Base-by-base conservation (phyloP, 2,888 invertebrate species). In the Nemapogon koenigi region DNA sequence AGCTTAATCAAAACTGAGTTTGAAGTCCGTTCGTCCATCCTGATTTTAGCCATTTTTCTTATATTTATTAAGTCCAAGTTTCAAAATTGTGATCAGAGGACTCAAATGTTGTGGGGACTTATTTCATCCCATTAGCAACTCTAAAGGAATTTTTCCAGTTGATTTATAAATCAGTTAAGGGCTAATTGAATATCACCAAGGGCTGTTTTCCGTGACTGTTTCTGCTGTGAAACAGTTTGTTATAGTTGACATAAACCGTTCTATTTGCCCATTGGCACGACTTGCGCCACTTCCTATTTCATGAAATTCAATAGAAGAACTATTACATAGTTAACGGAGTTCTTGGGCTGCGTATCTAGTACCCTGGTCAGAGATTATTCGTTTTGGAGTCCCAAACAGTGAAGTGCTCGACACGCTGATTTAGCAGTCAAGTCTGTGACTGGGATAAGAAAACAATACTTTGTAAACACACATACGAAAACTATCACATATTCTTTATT, bases 241-340 rank as follows among this genome's bases (percentile, higher is more conserved):
- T 31, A 47, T 17, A 28, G 42, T 41, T 18, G 40, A 36, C 46
- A 45, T 46, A 1, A 48, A 3, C n/a, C 46, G 35, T 27, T 49
- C 47, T 3, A 47, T 45, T 13, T 49, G 46, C 1, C 47, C 46
- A 30, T 47, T 47, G 4, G 46, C 49, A 11, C 46, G 40, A 30
- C 41, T 41, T 10, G 39, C 39, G 22, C 46, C 43, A 26, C 41
- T 45, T 4, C 43, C 46, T 11, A 45, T 43, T 11, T 39, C 35
- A 38, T 45, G 46, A 2, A 43, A 27, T 17, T 44, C 40, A n/a
- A 46, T 46, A 8, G 22, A 22, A 36, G 35, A 19, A 26, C 19
- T n/a, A 7, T 35, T 13, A 37, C 43, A 46, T 33, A 43, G 38
- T 4, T 14, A 10, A n/a, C 10, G 11, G 4, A 43, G 37, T 33